A percentile compares a stretch with the other conserved stretches of the same genome.
phyloP scores from a whole-genome alignment of 2,113 vertebrate genomes.

The Hippocampus guttulatus region DNA sequence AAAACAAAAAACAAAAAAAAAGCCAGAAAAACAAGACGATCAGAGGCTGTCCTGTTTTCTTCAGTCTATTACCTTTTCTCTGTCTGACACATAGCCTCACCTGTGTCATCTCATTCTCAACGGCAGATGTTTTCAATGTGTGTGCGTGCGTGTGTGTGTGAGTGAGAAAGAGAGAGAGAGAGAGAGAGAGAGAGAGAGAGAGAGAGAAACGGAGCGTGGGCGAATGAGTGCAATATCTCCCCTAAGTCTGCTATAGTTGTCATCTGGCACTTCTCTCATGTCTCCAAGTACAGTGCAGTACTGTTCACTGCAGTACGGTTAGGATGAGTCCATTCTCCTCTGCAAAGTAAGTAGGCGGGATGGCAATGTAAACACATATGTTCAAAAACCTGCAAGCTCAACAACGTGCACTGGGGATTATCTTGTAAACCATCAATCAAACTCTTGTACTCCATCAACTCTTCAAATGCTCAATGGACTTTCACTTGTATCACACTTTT shows the following conservation, averaged over 20 bases:
- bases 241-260: neutral
- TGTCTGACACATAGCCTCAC: slow-evolving; percentile 14
- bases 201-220: neutral
- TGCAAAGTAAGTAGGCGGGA: neutral
- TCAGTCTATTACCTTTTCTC: slow-evolving; percentile 44
- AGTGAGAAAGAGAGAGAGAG: neutral
- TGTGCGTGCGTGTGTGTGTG: slow-evolving; percentile 15
- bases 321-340: neutral
- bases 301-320: neutral
- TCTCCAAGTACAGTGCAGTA: neutral
- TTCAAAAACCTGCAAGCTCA: neutral
- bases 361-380: neutral
- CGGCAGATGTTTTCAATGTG: slow-evolving; percentile 42
- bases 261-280: neutral
- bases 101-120: slow-evolving; percentile 38
- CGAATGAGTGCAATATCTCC: neutral
- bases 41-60: slow-evolving; percentile 56
- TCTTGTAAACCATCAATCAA: neutral
- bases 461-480: too few relatives aligned
- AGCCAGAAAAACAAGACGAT: slow-evolving; percentile 48
- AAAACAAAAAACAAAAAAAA: neutral
- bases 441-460: neutral
- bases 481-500: too few relatives aligned
- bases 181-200: neutral
- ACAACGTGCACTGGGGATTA: neutral